Base-by-base conservation (phyloP, 2,797 vertebrate species). In the Anableps anableps region DNA sequence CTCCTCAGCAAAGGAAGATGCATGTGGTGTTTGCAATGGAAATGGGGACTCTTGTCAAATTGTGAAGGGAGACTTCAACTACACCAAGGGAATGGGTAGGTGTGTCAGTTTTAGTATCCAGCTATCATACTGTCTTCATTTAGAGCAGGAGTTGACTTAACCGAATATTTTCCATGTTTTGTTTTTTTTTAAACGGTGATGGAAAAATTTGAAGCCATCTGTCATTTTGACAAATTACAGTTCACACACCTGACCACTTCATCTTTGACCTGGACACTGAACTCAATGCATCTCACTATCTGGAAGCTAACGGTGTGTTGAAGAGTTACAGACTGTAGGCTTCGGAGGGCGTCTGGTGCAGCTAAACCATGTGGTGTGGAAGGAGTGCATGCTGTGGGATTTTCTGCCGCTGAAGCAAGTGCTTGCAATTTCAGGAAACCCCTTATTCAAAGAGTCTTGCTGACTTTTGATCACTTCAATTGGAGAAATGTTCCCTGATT, bases 21-120 rank as follows among this genome's bases (percentile, higher is more conserved):
- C 96, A 68, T 99, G 98, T 64, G 98, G 98, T 0, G 87, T 98
- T 79, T 99, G 98, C 89, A 98, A 94, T 8, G 98, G 98, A 5
- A 97, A 98, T 0, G 98, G 97, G 1, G 97, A 95, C 90, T 97
- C 97, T 85, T 99, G 98, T 93, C 97, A 96, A 75, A 97, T 99
- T 48, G 96, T 99, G 73, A 98, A 97, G 91, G 98, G 98, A 23
- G 97, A 99, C 94, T 99, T 99, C 95, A 99, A 97, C 91, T 97
- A 97, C 94, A 97, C 96, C 80, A 97, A 95, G 87, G 98, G 98
- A 76, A 97, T 96, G 95, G 98, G 98, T 98, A 92, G 97, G 97
- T 96, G 21, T 66, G 62, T 26, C 26, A 38, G 19, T 70, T 53
- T 58, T n/a, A 6, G 4, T 21, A 68, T 68, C 36, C 21, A 10